phyloP scores from a whole-genome alignment of 92 coral and sea anemone species.

The Phenganax stokvisi region DNA sequence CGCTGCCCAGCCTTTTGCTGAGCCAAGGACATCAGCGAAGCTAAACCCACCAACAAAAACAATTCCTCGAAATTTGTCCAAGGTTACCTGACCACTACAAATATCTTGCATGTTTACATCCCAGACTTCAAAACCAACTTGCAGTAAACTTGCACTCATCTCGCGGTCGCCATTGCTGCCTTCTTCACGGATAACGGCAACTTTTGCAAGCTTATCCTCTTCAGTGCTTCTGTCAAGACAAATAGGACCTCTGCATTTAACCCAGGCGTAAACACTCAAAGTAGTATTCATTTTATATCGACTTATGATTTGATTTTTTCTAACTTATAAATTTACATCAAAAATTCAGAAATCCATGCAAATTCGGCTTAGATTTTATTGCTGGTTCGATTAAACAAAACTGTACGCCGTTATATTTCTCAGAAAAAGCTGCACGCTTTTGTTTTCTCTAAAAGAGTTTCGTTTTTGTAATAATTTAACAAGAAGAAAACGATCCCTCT shows the following conservation, averaged over 20 bases:
- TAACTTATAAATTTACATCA: no score
- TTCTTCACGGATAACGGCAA: conserved; percentile 91
- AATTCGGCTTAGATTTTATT: no score
- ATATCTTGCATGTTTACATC: conserved; percentile 90
- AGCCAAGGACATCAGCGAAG: conserved; percentile 94
- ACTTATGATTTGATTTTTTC: neutral
- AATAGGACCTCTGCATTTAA: no score
- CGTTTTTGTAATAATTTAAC: no score
- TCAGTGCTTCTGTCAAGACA: neutral
- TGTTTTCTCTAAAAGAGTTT: no score
- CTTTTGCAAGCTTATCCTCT: conserved; percentile 53
- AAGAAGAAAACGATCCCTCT: no score
- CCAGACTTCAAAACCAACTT: conserved; percentile 97
- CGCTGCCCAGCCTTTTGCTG: conserved; percentile 99
- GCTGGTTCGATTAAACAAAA: no score
- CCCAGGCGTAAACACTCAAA: neutral
- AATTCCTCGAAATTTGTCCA: conserved; percentile 84
- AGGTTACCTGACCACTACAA: conserved; percentile 62
- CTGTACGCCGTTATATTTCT: no score
- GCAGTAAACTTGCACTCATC: conserved; percentile 84
- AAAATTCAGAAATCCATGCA: no score
- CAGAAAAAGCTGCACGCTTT: no score
- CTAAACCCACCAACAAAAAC: conserved; percentile 97
- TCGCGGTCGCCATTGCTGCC: conserved; percentile 99
- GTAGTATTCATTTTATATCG: neutral